Percentiles rank a stretch among this genome's conserved stretches.
phyloP scores from a whole-genome alignment of 2,113 vertebrate genomes.

The Dissostichus mawsoni region DNA sequence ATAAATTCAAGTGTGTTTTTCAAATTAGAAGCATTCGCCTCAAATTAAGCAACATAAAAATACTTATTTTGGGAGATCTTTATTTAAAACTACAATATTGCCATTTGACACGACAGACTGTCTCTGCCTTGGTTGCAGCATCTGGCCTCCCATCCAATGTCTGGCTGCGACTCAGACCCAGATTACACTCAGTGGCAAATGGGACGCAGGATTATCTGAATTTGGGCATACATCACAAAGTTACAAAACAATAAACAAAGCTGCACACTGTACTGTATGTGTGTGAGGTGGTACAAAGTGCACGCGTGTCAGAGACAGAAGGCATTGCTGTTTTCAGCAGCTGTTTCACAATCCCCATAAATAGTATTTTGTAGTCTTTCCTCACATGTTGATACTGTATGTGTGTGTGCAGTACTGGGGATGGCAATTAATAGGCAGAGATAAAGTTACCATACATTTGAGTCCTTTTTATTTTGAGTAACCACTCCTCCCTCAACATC shows the following conservation, averaged over 20 bases:
- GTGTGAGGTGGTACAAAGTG: constrained; percentile 4
- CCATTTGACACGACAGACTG: constrained; percentile 9
- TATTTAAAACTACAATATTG: neutral
- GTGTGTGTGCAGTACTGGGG: neutral
- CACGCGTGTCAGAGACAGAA: neutral
- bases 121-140: constrained; percentile 41
- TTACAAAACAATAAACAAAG: constrained; percentile 47
- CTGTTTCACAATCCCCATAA: neutral
- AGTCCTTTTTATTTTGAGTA: neutral
- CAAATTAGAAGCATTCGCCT: neutral
- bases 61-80: neutral
- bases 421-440: neutral
- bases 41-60: neutral
- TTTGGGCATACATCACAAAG: constrained; percentile 48
- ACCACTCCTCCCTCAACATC: neutral
- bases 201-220: constrained; percentile 64
- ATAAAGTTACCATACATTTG: neutral
- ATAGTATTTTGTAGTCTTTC: neutral
- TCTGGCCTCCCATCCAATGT: constrained; percentile 41
- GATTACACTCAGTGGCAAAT: constrained; percentile 57
- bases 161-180: constrained; percentile 58
- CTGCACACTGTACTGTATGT: constrained; percentile 45
- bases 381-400: neutral
- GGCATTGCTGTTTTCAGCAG: constrained; percentile 3
- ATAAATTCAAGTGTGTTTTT: neutral